Conservation (phyloP, 2,888 invertebrate species). For the Neoascia interrupta region DNA sequence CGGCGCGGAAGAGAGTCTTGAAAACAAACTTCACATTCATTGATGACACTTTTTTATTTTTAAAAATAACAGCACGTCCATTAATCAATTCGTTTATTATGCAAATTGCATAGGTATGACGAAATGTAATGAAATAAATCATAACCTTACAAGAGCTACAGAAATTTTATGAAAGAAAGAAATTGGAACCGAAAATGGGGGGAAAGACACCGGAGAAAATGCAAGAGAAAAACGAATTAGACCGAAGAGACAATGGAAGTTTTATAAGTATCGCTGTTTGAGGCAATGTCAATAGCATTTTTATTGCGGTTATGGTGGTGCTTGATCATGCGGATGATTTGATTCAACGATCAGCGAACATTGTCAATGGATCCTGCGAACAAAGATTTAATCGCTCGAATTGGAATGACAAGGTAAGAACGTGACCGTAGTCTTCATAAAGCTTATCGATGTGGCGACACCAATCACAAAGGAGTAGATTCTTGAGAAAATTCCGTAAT, state of each 20-base stretch:
- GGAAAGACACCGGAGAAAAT: constrained; percentile 32
- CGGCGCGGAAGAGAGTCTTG: constrained; percentile 12
- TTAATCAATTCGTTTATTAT: constrained; percentile 50
- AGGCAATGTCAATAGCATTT: constrained; percentile 46
- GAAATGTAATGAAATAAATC: constrained; percentile 32
- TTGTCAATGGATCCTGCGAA: not conserved
- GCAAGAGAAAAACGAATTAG: constrained; percentile 15
- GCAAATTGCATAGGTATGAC: constrained; percentile 39
- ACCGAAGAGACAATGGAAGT: constrained; percentile 11
- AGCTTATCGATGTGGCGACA: no score
- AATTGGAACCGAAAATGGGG: constrained; percentile 29
- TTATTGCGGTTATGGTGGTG: constrained; percentile 15
- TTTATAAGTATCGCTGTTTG: not conserved
- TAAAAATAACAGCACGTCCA: constrained; percentile 47
- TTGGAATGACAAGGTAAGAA: not conserved
- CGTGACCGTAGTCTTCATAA: no score
- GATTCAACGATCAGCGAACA: not conserved
- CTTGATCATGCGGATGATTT: constrained; percentile 19
- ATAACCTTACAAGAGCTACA: constrained; percentile 11
- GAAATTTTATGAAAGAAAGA: constrained; percentile 22
- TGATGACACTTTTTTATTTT: constrained; percentile 21
- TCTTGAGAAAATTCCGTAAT: no score
- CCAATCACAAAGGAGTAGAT: no score
- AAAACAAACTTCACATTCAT: constrained; percentile 9
- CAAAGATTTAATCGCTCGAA: no score